Percentiles rank a stretch among this genome's conserved stretches.
Conservation (phyloP, 1,140 invertebrate genomes). For the Asbolus verrucosus region DNA sequence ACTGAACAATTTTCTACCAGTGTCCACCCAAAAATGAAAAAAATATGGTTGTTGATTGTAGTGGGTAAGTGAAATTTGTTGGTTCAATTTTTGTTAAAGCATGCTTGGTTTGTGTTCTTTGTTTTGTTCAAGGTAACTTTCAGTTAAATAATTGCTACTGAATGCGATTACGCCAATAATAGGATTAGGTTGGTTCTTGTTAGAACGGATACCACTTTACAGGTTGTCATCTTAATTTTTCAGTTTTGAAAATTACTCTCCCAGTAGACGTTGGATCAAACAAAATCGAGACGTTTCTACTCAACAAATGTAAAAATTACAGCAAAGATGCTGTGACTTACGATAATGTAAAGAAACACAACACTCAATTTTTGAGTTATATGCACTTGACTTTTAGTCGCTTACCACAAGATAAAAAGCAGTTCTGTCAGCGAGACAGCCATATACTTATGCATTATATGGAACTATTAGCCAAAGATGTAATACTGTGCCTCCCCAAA, state of each 20-base stretch:
- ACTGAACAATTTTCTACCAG: too few species aligned
- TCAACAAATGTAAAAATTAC: background rate
- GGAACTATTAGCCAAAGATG: background rate
- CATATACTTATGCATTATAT: background rate
- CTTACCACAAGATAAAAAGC: background rate
- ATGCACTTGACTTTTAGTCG: background rate
- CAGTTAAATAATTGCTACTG: background rate
- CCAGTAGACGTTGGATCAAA: too few species aligned
- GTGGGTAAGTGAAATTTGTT: too few species aligned
- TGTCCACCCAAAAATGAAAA: background rate
- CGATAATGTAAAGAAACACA: background rate
- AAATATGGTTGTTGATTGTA: too few species aligned
- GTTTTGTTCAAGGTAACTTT: too few species aligned
- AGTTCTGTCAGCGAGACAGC: background rate
- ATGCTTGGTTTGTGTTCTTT: too few species aligned
- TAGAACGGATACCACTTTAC: too few species aligned
- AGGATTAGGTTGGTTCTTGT: too few species aligned
- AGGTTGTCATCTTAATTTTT: too few species aligned
- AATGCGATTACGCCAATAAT: too few species aligned
- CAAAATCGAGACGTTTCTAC: background rate
- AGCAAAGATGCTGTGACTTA: conserved; percentile 7
- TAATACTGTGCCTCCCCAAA: background rate
- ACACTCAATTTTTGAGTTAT: background rate
- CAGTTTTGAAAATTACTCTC: too few species aligned
- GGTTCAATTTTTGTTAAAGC: too few species aligned